Conservation (phyloP, 1,140 invertebrate genomes). For the Ptiloglossa arizonensis region DNA sequence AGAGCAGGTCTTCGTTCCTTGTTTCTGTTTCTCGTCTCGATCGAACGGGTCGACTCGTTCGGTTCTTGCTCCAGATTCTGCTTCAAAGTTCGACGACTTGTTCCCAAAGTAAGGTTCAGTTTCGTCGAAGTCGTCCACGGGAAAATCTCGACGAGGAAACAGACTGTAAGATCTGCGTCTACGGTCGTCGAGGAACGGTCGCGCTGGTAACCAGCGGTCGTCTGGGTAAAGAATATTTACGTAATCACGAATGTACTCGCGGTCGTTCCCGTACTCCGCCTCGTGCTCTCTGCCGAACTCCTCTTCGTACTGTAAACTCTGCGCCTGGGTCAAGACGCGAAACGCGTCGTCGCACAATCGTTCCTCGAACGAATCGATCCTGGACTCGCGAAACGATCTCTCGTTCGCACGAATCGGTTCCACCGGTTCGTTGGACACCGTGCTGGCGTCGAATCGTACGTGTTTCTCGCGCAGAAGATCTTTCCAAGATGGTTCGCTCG, state of each 20-base stretch:
- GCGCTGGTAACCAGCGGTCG: too few species aligned
- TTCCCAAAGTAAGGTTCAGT: too few species aligned
- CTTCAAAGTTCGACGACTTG: neutral
- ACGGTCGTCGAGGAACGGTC: neutral
- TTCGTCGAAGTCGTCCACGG: neutral
- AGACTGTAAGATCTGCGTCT: neutral
- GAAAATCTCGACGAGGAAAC: neutral
- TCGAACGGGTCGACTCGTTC: too few species aligned
- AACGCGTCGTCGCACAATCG: slow-evolving; percentile 33
- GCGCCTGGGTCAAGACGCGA: neutral
- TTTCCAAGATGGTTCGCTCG: neutral
- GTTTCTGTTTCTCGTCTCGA: neutral
- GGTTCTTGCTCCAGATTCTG: neutral
- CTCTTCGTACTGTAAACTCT: neutral
- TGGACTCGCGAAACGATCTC: neutral
- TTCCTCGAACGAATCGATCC: neutral
- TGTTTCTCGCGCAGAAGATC: neutral
- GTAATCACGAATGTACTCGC: slow-evolving; percentile 4
- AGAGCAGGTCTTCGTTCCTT: too few species aligned
- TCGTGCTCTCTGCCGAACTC: neutral
- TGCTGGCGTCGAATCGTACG: slow-evolving; percentile 11
- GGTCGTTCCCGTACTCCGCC: too few species aligned
- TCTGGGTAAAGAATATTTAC: neutral
- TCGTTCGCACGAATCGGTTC: neutral
- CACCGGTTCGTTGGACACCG: neutral